phyloP scores from a whole-genome alignment of 2,888 invertebrate species.

The Heteropelma amictum region DNA sequence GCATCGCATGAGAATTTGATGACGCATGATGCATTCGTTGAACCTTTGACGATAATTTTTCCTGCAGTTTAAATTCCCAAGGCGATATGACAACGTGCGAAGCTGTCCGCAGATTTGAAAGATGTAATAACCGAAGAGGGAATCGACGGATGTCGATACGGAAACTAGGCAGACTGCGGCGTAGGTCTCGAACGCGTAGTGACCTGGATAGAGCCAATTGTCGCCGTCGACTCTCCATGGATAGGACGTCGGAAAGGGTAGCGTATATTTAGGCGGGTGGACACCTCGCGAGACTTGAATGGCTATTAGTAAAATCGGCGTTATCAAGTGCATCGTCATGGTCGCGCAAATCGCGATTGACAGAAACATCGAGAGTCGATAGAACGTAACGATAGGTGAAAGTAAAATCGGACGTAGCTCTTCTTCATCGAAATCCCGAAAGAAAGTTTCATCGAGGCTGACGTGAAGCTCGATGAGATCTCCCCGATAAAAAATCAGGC shows the following conservation, averaged over 20 bases:
- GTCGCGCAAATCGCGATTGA: neutral
- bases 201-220: constrained; percentile 32
- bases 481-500: constrained; percentile 22
- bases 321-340: constrained; percentile 13
- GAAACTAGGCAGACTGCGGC: constrained; percentile 10
- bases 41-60: constrained; percentile 22
- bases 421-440: constrained; percentile 7
- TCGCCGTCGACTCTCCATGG: constrained; percentile 45
- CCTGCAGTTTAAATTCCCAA: constrained; percentile 15
- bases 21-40: constrained; percentile 38
- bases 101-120: constrained; percentile 54
- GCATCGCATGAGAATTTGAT: constrained; percentile 41
- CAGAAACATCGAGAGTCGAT: constrained; percentile 15
- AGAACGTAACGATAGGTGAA: constrained; percentile 21
- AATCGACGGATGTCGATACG: constrained; percentile 23
- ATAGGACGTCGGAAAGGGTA: constrained; percentile 41
- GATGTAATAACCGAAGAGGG: constrained; percentile 52
- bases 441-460: neutral
- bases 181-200: constrained; percentile 42
- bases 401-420: constrained; percentile 26
- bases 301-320: constrained; percentile 27
- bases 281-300: constrained; percentile 19
- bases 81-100: constrained; percentile 40
- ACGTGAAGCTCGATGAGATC: constrained; percentile 13
- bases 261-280: constrained; percentile 38